A percentile compares a stretch with the other conserved stretches of the same genome.
These are phyloP conservation scores for Tromatobia lineatoria DNA, from an alignment of 2,888 invertebrate species.

Conservation along the genomic window DNA sequence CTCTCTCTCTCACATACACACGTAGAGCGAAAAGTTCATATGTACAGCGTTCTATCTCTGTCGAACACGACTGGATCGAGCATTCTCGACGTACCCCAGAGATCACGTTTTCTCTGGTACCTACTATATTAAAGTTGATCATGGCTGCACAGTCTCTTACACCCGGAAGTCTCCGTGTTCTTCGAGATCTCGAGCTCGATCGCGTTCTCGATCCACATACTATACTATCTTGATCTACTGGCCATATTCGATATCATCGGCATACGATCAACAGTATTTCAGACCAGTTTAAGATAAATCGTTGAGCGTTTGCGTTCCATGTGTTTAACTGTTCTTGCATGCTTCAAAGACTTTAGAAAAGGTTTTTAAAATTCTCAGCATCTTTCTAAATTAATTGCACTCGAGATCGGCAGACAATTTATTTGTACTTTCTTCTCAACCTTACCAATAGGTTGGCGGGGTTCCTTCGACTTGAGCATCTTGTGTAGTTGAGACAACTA, in stretches of 20 bases:
- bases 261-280: neutral
- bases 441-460: no score
- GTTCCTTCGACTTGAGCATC: no score
- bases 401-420: no score
- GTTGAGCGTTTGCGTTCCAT: no score
- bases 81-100: constrained; percentile 13
- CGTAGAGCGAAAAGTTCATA: neutral
- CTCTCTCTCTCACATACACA: neutral
- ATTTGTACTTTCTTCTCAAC: no score
- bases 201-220: constrained; percentile 2
- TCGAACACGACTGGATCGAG: neutral
- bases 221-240: neutral
- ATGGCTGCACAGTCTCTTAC: neutral
- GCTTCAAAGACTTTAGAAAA: no score
- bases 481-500: no score
- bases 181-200: neutral
- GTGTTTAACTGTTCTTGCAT: no score
- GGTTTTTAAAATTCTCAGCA: no score
- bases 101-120: constrained; percentile 62
- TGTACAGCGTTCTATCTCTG: neutral
- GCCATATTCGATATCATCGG: neutral
- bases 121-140: constrained; percentile 18
- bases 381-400: no score
- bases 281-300: neutral
- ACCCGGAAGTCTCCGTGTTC: constrained; percentile 32